These are phyloP conservation scores for Rhinophrynus dorsalis DNA, from an alignment of 2,797 vertebrate genomes.

Conservation along the genomic window DNA sequence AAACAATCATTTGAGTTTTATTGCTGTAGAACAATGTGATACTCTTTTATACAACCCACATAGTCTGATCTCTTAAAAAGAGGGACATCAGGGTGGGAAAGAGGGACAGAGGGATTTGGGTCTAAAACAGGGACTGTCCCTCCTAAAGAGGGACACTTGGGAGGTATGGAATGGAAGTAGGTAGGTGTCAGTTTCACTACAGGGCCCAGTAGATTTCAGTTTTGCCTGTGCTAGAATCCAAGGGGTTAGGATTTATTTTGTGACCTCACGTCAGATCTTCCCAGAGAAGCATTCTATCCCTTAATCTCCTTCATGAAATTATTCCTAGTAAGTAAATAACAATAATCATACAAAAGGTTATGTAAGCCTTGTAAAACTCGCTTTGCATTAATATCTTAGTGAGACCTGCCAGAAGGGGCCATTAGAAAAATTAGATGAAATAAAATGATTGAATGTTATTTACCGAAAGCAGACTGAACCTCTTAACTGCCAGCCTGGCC, in stretches of 20 bases:
- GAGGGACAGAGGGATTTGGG: no score
- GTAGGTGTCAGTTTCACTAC: background rate
- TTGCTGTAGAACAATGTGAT: no score
- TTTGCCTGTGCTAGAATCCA: no score
- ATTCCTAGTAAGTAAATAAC: conserved; percentile 53
- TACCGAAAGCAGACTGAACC: conserved; percentile 75
- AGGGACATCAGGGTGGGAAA: no score
- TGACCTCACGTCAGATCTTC: background rate
- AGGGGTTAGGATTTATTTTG: background rate
- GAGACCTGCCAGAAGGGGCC: conserved; percentile 53
- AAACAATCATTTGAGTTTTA: no score
- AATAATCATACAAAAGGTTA: conserved; percentile 29
- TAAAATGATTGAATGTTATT: conserved; percentile 83
- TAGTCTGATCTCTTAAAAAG: no score
- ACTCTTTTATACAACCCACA: no score
- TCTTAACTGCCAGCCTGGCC: conserved; percentile 12
- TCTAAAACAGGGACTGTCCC: no score
- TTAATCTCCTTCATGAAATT: conserved; percentile 50
- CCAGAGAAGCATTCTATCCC: background rate
- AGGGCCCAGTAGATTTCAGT: no score
- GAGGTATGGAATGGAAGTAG: no score
- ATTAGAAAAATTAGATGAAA: conserved; percentile 71
- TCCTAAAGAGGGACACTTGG: no score
- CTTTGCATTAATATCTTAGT: conserved; percentile 54
- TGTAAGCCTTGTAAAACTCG: conserved; percentile 44